phyloP scores from a whole-genome alignment of 1,140 invertebrate species.

The Dreissena rostriformis region DNA sequence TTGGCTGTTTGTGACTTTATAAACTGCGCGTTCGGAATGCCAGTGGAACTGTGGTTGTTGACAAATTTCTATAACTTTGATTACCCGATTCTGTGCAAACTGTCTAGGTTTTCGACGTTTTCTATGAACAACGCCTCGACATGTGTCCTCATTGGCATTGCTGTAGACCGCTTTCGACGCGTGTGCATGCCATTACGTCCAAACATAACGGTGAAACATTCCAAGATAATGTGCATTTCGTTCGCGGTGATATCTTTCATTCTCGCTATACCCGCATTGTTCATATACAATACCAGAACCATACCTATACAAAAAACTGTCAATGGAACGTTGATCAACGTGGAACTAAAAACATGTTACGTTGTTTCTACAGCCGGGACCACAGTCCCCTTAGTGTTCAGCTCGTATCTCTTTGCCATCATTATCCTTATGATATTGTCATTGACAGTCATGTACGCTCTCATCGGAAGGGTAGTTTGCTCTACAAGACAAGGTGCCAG shows the following conservation, averaged over 20 bases:
- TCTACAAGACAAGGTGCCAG: neutral
- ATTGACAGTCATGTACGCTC: slow-evolving; percentile 39
- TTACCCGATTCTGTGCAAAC: slow-evolving; percentile 62
- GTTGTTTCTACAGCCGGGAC: slow-evolving; percentile 21
- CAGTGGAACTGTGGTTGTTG: slow-evolving; percentile 65
- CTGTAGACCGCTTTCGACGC: slow-evolving; percentile 54
- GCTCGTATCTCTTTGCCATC: slow-evolving; percentile 38
- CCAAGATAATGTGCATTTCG: slow-evolving; percentile 30
- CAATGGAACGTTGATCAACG: neutral
- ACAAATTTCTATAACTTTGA: slow-evolving; percentile 65
- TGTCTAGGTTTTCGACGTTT: slow-evolving; percentile 66
- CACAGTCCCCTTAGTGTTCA: slow-evolving; percentile 38
- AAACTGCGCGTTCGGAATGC: slow-evolving; percentile 70
- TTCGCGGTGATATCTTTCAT: slow-evolving; percentile 7
- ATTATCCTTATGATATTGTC: slow-evolving; percentile 38
- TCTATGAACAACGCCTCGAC: slow-evolving; percentile 67
- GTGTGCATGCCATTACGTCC: slow-evolving; percentile 52
- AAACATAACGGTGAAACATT: slow-evolving; percentile 53
- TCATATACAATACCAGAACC: slow-evolving; percentile 44
- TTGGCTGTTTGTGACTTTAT: slow-evolving; percentile 67
- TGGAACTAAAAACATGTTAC: slow-evolving; percentile 51
- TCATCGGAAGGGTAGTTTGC: slow-evolving; percentile 39
- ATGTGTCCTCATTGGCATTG: slow-evolving; percentile 51
- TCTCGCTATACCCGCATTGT: slow-evolving; percentile 17
- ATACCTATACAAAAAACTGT: neutral